Percentiles rank a stretch among this genome's conserved stretches.
These are phyloP conservation scores for Lepidocolaptes lacrymiger DNA, from an alignment of 2,797 vertebrate species.

Conservation along the genomic window DNA sequence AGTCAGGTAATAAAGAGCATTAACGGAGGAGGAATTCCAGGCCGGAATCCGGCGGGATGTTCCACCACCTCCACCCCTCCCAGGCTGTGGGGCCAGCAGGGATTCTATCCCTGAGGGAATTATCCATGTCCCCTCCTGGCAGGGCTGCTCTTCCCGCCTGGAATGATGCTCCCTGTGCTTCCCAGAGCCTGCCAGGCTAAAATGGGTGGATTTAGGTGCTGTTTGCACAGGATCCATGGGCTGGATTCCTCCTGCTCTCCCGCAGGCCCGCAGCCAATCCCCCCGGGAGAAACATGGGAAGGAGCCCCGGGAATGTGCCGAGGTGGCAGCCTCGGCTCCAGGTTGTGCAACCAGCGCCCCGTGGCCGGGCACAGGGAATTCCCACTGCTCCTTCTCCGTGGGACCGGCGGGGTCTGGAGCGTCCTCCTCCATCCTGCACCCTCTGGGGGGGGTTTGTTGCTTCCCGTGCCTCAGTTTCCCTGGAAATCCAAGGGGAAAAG, in stretches of 20 bases:
- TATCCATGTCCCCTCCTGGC: not conserved
- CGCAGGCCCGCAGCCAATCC: slow-evolving; percentile 60
- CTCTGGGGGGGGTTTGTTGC: not conserved
- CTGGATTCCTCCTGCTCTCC: slow-evolving; percentile 22
- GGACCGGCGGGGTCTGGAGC: not conserved
- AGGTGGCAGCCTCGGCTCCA: slow-evolving; percentile 35
- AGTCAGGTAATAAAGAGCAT: slow-evolving; percentile 77
- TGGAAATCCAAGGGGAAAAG: not conserved
- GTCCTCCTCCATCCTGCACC: not conserved
- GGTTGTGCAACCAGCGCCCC: slow-evolving; percentile 54
- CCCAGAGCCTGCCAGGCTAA: not conserved
- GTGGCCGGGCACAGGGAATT: not conserved
- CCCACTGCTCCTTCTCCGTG: accelerated
- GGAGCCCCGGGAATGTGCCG: slow-evolving; percentile 62
- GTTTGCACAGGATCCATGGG: slow-evolving; percentile 53
- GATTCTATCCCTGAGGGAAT: not conserved
- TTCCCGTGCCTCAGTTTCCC: not conserved
- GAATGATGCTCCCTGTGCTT: not conserved
- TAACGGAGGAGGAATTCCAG: slow-evolving; percentile 71
- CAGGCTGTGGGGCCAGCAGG: not conserved
- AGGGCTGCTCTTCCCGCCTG: not conserved
- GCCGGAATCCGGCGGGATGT: not conserved
- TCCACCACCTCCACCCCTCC: not conserved
- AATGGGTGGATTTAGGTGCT: not conserved
- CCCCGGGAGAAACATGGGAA: slow-evolving; percentile 62